phyloP scores from a whole-genome alignment of 2,888 invertebrate genomes.

The Theretra japonica region DNA sequence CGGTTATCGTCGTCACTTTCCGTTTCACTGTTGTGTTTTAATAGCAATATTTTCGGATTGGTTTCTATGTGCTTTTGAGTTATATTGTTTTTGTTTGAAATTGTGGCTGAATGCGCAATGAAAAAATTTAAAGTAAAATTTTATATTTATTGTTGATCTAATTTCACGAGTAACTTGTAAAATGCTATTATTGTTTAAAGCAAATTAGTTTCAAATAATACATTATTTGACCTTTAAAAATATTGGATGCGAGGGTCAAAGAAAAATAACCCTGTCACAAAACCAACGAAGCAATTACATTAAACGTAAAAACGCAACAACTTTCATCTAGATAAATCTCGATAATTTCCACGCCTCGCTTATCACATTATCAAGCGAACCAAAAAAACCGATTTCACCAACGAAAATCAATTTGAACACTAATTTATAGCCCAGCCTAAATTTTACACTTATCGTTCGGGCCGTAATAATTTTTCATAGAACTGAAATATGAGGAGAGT shows the following conservation, averaged over 20 bases:
- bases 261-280: neutral
- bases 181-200: too few relatives aligned
- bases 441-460: slow-evolving; percentile 2
- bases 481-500: neutral
- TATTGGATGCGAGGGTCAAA: too few relatives aligned
- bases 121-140: too few relatives aligned
- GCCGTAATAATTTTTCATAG: slow-evolving; percentile 23
- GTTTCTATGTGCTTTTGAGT: slow-evolving; percentile 3
- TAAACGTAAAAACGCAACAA: neutral
- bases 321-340: neutral
- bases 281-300: neutral
- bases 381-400: slow-evolving; percentile 1
- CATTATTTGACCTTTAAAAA: too few relatives aligned
- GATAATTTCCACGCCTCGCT: neutral
- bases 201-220: too few relatives aligned
- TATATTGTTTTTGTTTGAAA: neutral
- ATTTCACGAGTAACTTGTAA: too few relatives aligned
- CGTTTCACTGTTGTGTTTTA: slow-evolving; percentile 25
- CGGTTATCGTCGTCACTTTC: slow-evolving; percentile 42
- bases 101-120: neutral
- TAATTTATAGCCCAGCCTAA: slow-evolving; percentile 11
- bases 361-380: neutral
- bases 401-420: slow-evolving; percentile 25
- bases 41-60: slow-evolving; percentile 13
- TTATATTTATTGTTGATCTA: too few relatives aligned